Evolutionary conservation across 2,797 vertebrate species (phyloP).

Genomic region (Pangasius djambal): DNA sequence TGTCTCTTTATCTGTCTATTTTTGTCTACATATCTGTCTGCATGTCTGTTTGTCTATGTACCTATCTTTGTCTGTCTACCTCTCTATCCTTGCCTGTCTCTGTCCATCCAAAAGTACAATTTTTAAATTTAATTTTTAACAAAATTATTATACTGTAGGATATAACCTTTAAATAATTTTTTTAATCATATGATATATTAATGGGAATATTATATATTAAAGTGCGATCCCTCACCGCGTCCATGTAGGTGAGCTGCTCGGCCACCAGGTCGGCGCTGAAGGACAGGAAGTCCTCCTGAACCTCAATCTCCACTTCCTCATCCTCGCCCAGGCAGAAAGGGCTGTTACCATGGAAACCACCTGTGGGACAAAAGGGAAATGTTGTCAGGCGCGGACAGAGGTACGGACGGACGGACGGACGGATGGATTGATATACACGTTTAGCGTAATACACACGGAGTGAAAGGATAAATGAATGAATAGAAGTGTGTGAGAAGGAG

Average conservation of each 20-base stretch:
- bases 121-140: no score
- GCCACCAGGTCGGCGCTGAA: constrained; percentile 88
- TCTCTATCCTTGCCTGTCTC: not conserved
- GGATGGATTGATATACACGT: not conserved
- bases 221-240: constrained; percentile 78
- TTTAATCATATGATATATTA: not conserved
- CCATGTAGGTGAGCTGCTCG: constrained; percentile 95
- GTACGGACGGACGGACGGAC: no score
- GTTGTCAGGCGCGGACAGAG: not conserved
- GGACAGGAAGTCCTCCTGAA: constrained; percentile 83
- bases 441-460: not conserved
- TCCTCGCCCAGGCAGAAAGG: constrained; percentile 81
- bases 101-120: not conserved
- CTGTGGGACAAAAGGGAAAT: constrained; percentile 62
- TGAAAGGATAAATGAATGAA: not conserved
- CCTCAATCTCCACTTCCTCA: constrained; percentile 79
- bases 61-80: not conserved
- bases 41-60: not conserved
- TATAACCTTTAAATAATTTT: not conserved
- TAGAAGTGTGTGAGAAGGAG: not conserved
- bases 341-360: constrained; percentile 74
- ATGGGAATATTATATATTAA: constrained; percentile 25
- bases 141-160: no score
- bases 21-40: no score
- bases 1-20: not conserved